These are phyloP conservation scores for Eumaeus atala DNA, from an alignment of 1,140 invertebrate species.

Conservation along the genomic window DNA sequence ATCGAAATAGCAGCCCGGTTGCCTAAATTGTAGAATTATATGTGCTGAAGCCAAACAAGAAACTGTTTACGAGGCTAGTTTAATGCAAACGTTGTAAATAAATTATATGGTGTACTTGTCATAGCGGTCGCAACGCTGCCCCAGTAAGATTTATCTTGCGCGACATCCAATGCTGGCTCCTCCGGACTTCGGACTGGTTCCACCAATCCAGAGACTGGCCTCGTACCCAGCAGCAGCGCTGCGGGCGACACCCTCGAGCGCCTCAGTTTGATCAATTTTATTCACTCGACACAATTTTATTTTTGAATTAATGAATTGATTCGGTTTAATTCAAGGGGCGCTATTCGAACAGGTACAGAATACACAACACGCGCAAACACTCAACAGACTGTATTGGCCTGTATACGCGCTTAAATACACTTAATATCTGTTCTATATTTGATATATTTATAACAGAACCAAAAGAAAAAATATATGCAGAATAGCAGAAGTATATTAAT, in stretches of 20 bases:
- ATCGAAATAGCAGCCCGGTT: no score
- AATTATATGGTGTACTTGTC: conserved; percentile 38
- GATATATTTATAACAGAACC: conserved; percentile 30
- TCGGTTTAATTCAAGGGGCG: no score
- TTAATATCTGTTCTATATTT: no score
- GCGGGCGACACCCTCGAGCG: conserved; percentile 60
- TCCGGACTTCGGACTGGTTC: conserved; percentile 65
- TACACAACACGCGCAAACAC: conserved; percentile 18
- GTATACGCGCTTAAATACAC: conserved; percentile 18
- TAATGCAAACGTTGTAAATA: no score
- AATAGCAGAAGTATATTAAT: conserved; percentile 19
- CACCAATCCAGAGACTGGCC: conserved; percentile 61
- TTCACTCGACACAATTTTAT: conserved; percentile 3
- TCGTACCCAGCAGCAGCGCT: conserved; percentile 62
- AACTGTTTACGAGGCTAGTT: no score
- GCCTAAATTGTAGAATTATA: no score
- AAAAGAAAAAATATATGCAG: conserved; percentile 13
- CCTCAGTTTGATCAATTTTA: conserved; percentile 50
- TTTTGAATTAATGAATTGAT: no score
- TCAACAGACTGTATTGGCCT: conserved; percentile 27
- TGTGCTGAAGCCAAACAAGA: no score
- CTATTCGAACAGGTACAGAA: conserved; percentile 9
- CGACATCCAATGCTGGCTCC: conserved; percentile 67
- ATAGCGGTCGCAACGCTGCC: conserved; percentile 54
- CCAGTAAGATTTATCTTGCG: conserved; percentile 70